Conservation (phyloP, 2,113 vertebrate genomes). For the Dascyllus trimaculatus region DNA sequence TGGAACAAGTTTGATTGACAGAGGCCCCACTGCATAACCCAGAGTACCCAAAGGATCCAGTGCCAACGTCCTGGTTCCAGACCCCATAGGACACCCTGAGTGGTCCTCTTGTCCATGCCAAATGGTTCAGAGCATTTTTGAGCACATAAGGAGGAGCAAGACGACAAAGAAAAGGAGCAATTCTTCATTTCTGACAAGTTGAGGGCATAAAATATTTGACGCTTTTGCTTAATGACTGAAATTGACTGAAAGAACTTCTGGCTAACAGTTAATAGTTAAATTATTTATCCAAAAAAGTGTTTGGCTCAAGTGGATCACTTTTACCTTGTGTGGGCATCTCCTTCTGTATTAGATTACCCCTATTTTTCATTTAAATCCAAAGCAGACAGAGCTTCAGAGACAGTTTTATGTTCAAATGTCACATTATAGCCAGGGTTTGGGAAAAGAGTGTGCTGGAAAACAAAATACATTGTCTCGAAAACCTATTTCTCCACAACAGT, state of each 20-base stretch:
- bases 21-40: too few relatives aligned
- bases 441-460: constrained; percentile 1
- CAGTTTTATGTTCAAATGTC: constrained; percentile 27
- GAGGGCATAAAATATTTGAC: neutral
- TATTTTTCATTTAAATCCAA: neutral
- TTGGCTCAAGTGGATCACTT: neutral
- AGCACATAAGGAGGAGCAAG: too few relatives aligned
- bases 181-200: constrained; percentile 1
- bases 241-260: too few relatives aligned
- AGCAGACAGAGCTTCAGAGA: neutral
- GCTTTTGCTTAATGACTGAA: too few relatives aligned
- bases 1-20: too few relatives aligned
- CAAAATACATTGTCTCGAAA: constrained; percentile 25
- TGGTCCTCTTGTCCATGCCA: too few relatives aligned
- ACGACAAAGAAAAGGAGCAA: neutral
- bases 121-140: too few relatives aligned
- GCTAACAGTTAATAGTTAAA: neutral
- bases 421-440: constrained; percentile 17
- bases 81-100: too few relatives aligned
- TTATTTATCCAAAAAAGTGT: constrained; percentile 1
- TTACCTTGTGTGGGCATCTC: neutral
- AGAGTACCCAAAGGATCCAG: too few relatives aligned
- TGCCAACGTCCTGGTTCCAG: too few relatives aligned
- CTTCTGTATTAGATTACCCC: neutral
- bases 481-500: constrained; percentile 24